Base-by-base conservation (phyloP, 1,140 invertebrate genomes). In the Cylas formicarius region DNA sequence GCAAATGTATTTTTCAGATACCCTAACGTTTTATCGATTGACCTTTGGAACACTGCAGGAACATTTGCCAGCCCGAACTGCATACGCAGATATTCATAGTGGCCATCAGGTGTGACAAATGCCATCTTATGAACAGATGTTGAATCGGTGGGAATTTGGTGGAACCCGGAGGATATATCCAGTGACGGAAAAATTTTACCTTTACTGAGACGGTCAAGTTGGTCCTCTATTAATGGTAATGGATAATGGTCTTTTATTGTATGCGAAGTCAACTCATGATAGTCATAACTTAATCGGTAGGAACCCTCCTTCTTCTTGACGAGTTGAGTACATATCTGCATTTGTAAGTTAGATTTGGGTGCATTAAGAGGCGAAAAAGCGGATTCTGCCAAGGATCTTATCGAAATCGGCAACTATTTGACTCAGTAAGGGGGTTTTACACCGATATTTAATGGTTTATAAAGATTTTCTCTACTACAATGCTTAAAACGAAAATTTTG, bases 31-130 rank as follows among this genome's bases (percentile, higher is more conserved):
- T 38, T 43, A 36, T 66, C 62, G 4, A 72, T 65, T 6, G 66
- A 46, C 26, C 29, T 20, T 31, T 39, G 24, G 44, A 36, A 29
- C 13, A 62, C 57, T 6, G 62, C 46, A 1, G 70, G 62, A 0
- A 64, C 55, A 50, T 67, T 71, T 8, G 39, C 50, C 1, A 73
- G 44, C 7, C 65, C 62, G 32, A 62, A 53, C 4, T 58, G 58
- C 50, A 61, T 55, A 31, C 51, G 22, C 5, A 52, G 14, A 41
- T 50, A 63, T 44, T 61, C 57, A 32, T 52, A 61, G n/a, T 63
- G 60, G 8, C 49, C 53, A 14, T 43, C 38, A 2, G 48, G 40
- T 10, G 56, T 58, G 10, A 49, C 37, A 40, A 62, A 62, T 3
- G 46, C 51, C n/a, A 57, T 60, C 39, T 56, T 47, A 13, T 53